Evolutionary conservation across 2,888 invertebrate species (phyloP).

Genomic region (Gymnosoma rotundatum): DNA sequence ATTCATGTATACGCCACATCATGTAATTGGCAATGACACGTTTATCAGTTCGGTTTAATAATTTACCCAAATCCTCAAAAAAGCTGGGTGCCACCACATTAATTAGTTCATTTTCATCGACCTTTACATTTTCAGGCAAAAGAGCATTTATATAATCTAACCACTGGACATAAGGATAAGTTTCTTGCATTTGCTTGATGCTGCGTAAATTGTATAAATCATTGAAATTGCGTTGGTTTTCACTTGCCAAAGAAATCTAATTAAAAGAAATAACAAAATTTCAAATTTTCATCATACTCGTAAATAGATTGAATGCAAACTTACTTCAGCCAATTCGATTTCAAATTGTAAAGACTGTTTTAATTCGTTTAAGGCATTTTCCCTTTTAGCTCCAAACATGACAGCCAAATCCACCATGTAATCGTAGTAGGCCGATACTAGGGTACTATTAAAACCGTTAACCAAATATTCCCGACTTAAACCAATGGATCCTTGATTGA

Average conservation of each 20-base stretch:
- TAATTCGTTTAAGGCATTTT: slow-evolving; percentile 87
- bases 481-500: slow-evolving; percentile 94
- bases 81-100: slow-evolving; percentile 93
- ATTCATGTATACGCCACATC: slow-evolving; percentile 94
- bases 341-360: slow-evolving; percentile 93
- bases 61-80: slow-evolving; percentile 87
- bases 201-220: slow-evolving; percentile 96
- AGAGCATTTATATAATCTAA: slow-evolving; percentile 91
- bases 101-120: slow-evolving; percentile 88
- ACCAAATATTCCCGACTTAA: slow-evolving; percentile 92
- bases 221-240: slow-evolving; percentile 94
- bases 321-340: slow-evolving; percentile 94
- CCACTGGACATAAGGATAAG: slow-evolving; percentile 85
- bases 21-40: slow-evolving; percentile 93
- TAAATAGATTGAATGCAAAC: slow-evolving; percentile 76
- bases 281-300: neutral
- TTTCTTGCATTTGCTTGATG: slow-evolving; percentile 88
- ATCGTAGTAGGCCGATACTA: slow-evolving; percentile 92
- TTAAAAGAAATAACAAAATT: neutral
- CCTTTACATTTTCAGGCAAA: slow-evolving; percentile 85
- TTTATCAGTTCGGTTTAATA: slow-evolving; percentile 84
- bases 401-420: slow-evolving; percentile 95
- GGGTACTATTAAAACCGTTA: slow-evolving; percentile 91
- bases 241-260: slow-evolving; percentile 92
- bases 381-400: slow-evolving; percentile 90